Conservation (phyloP, 1,140 invertebrate species). For the Ptiloglossa arizonensis region DNA sequence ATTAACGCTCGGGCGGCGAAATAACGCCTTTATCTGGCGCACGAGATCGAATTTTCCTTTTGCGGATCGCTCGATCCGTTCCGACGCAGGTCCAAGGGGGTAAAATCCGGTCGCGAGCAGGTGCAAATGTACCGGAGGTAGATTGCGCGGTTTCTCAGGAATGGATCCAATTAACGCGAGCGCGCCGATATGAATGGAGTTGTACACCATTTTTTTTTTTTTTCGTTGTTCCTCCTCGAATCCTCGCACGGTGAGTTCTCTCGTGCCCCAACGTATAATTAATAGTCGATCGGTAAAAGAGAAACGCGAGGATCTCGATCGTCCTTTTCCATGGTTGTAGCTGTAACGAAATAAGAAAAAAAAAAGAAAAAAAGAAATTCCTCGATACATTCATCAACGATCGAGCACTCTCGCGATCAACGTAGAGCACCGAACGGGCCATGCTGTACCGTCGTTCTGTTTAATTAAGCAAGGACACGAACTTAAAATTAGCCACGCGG, state of each 20-base stretch:
- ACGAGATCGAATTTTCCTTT: not conserved
- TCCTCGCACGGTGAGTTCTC: not conserved
- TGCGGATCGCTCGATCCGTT: not conserved
- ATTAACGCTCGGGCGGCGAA: constrained; percentile 2
- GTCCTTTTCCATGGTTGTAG: not conserved
- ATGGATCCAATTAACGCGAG: constrained; percentile 35
- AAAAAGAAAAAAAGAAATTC: not conserved
- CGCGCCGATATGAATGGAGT: constrained; percentile 7
- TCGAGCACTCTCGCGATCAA: not conserved
- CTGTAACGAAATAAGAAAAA: too few relatives aligned
- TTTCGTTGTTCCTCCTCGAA: not conserved
- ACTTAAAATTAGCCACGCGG: constrained; percentile 27
- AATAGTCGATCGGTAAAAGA: not conserved
- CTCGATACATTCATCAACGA: not conserved
- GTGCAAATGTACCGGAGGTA: not conserved
- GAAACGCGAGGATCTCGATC: not conserved
- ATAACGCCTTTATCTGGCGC: not conserved
- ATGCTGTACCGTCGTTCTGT: not conserved
- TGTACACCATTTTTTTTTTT: not conserved
- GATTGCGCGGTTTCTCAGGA: constrained; percentile 25
- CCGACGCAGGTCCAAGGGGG: too few relatives aligned
- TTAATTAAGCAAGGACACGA: constrained; percentile 41
- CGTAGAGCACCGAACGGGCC: too few relatives aligned
- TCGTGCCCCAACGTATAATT: constrained; percentile 3
- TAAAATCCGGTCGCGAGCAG: constrained; percentile 4